Evolutionary conservation across 2,797 vertebrate genomes (phyloP).

Genomic region (Acrocephalus scirpaceus): DNA sequence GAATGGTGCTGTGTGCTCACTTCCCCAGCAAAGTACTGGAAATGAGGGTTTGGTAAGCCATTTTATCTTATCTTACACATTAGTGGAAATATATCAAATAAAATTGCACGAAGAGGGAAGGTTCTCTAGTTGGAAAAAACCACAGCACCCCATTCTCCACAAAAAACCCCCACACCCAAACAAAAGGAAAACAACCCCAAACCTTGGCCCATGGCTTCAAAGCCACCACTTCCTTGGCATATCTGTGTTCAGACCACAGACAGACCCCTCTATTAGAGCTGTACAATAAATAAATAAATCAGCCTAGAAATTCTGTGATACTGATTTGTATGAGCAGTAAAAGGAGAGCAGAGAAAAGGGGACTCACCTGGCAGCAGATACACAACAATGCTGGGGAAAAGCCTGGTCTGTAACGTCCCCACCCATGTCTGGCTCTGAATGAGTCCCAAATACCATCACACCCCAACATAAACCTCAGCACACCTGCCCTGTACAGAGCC

Average conservation of each 20-base stretch:
- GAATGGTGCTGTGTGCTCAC: not conserved
- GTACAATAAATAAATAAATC: not conserved
- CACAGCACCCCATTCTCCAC: too few species aligned
- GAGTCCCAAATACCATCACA: not conserved
- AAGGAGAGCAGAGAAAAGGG: not conserved
- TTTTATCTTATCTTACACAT: not conserved
- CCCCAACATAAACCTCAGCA: not conserved
- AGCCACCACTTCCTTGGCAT: not conserved
- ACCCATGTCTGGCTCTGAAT: not conserved
- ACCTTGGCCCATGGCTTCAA: not conserved
- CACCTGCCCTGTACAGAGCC: not conserved
- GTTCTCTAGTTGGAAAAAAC: not conserved
- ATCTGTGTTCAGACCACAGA: not conserved
- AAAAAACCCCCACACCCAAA: not conserved
- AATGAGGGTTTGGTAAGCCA: not conserved
- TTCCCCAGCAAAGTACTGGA: not conserved
- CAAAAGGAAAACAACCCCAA: not conserved
- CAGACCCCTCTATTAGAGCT: not conserved
- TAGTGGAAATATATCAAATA: not conserved
- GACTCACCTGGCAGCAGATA: not conserved
- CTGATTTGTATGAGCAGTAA: not conserved
- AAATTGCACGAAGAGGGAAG: not conserved
- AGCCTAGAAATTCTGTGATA: not conserved
- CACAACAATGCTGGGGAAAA: not conserved
- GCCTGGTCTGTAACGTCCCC: not conserved